phyloP scores from a whole-genome alignment of 1,140 invertebrate genomes.

The Drosophila mojavensis region DNA sequence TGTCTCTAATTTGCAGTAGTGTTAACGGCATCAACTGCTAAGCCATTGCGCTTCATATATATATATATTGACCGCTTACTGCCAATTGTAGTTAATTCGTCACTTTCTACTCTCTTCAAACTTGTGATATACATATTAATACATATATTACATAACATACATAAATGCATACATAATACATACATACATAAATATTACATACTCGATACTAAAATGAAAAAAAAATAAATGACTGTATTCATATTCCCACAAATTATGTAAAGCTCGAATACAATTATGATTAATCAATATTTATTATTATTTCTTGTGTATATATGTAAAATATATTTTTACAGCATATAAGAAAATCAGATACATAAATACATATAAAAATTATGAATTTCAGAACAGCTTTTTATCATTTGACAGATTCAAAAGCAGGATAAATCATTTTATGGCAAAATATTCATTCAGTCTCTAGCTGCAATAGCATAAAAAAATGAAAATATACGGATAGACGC shows the following conservation, averaged over 20 bases:
- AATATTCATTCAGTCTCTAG: no score
- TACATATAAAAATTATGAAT: no score
- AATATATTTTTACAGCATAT: neutral
- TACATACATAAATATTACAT: constrained; percentile 13
- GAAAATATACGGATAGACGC: no score
- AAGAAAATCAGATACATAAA: no score
- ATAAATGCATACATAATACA: constrained; percentile 18
- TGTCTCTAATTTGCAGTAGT: constrained; percentile 15
- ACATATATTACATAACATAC: constrained; percentile 33
- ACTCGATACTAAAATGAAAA: constrained; percentile 2
- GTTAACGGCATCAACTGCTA: constrained; percentile 52
- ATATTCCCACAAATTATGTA: neutral
- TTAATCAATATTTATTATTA: neutral
- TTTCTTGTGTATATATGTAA: constrained; percentile 5
- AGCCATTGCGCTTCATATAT: neutral
- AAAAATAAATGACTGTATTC: constrained; percentile 3
- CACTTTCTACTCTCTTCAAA: constrained; percentile 76
- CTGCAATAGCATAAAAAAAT: no score
- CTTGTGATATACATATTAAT: constrained; percentile 73
- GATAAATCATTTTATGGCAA: neutral
- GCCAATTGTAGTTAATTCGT: constrained; percentile 67
- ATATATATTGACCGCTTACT: constrained; percentile 33
- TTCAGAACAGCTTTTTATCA: neutral
- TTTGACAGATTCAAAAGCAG: neutral
- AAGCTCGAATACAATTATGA: constrained; percentile 4